Percentiles rank a stretch among this genome's conserved stretches.
Conservation (phyloP, 2,888 invertebrate species). For the Muscina levida region DNA sequence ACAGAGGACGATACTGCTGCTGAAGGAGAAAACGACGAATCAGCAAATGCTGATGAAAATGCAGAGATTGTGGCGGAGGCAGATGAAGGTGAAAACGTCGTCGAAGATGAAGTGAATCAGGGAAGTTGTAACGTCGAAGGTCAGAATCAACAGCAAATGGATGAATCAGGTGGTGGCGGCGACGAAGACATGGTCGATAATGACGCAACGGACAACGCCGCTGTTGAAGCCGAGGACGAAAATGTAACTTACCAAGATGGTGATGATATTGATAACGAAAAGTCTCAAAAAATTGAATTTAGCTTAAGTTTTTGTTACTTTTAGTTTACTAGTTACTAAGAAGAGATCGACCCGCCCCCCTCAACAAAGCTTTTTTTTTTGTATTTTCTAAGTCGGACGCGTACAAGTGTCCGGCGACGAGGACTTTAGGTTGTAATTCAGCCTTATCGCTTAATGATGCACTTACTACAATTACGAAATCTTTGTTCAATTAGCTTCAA, state of each 20-base stretch:
- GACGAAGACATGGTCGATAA: constrained; percentile 42
- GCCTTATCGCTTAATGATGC: constrained; percentile 16
- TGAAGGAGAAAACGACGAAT: constrained; percentile 7
- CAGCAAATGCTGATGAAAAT: constrained; percentile 25
- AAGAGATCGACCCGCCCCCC: constrained; percentile 40
- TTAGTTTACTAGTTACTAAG: constrained; percentile 56
- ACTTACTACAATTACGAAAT: not conserved
- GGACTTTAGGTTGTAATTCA: constrained; percentile 44
- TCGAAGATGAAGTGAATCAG: constrained; percentile 38
- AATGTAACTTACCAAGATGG: constrained; percentile 68
- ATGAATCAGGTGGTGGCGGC: constrained; percentile 36
- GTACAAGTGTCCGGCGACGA: constrained; percentile 17
- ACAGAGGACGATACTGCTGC: constrained; percentile 35
- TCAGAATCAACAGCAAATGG: constrained; percentile 26
- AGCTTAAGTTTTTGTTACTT: constrained; percentile 61
- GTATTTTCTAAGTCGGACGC: constrained; percentile 49
- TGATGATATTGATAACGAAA: constrained; percentile 71
- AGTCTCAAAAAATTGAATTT: constrained; percentile 69
- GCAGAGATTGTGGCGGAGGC: constrained; percentile 22
- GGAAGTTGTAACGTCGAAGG: constrained; percentile 57
- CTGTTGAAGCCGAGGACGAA: constrained; percentile 65
- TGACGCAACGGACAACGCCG: constrained; percentile 32
- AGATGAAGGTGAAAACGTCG: constrained; percentile 20
- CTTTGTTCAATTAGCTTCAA: not conserved
- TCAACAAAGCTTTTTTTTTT: constrained; percentile 45